phyloP scores from a whole-genome alignment of 2,797 vertebrate genomes.

The Ptychadena robeensis region DNA sequence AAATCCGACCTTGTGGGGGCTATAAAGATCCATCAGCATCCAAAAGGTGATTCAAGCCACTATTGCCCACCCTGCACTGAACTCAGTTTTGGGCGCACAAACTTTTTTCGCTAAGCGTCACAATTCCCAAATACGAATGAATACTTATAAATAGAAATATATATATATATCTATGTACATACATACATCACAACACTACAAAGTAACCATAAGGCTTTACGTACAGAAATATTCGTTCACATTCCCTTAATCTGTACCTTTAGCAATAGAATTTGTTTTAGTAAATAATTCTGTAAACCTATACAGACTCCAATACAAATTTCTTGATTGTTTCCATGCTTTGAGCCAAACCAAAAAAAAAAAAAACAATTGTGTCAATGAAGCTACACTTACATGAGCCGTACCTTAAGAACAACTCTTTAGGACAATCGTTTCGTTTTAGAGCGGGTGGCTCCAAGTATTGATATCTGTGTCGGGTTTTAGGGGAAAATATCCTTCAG shows the following conservation, averaged over 20 bases:
- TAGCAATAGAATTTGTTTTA: not conserved
- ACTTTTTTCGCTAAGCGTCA: not conserved
- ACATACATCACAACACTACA: slow-evolving; percentile 25
- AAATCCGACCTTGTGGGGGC: too few species aligned
- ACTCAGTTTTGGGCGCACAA: not conserved
- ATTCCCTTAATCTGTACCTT: not conserved
- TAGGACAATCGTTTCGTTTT: too few species aligned
- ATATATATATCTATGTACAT: slow-evolving; percentile 38
- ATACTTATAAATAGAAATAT: slow-evolving; percentile 34
- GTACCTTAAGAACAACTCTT: too few species aligned
- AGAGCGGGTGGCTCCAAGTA: too few species aligned
- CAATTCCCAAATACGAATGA: slow-evolving; percentile 32
- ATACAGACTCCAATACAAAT: not conserved
- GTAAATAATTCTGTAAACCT: not conserved
- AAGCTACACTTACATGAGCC: too few species aligned
- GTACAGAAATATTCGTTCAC: slow-evolving; percentile 23
- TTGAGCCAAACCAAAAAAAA: not conserved
- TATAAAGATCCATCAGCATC: not conserved
- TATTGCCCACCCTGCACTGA: not conserved
- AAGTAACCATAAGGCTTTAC: slow-evolving; percentile 6
- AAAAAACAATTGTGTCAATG: too few species aligned
- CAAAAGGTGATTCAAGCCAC: not conserved
- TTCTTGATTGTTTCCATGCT: not conserved
- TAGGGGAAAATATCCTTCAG: too few species aligned
- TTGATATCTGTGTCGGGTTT: too few species aligned